These are phyloP conservation scores for Accipiter cooperii DNA, from an alignment of 2,113 vertebrate genomes.

Conservation along the genomic window DNA sequence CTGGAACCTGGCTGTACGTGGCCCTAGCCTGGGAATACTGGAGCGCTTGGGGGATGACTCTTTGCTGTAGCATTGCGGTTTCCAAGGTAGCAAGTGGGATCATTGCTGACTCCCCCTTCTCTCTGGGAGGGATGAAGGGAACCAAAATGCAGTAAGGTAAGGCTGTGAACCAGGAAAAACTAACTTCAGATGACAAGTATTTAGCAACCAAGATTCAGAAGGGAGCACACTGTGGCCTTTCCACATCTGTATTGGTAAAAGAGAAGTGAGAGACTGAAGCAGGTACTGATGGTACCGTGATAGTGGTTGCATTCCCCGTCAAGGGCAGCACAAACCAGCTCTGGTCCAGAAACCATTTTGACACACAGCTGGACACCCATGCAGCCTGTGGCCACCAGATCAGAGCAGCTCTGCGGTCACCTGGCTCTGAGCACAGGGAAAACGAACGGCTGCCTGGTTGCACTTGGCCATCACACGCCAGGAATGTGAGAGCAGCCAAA, in stretches of 20 bases:
- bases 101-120: not conserved
- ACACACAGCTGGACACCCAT: not conserved
- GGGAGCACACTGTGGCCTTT: not conserved
- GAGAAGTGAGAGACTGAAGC: not conserved
- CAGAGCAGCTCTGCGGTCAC: not conserved
- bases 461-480: accelerated
- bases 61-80: not conserved
- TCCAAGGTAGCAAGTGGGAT: not conserved
- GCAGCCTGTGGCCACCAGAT: not conserved
- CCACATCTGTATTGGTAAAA: not conserved
- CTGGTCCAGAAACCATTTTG: not conserved
- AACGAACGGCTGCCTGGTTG: accelerated
- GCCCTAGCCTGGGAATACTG: accelerated
- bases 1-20: accelerated
- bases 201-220: not conserved
- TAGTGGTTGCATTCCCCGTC: not conserved
- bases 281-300: not conserved
- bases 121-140: not conserved
- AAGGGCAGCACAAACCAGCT: not conserved
- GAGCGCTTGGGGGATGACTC: accelerated
- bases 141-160: not conserved
- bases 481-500: not conserved
- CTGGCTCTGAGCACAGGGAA: not conserved
- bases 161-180: not conserved
- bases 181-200: not conserved